These are phyloP conservation scores for Ptilorrhoa leucosticta DNA, from an alignment of 2,113 vertebrate genomes.

Conservation along the genomic window DNA sequence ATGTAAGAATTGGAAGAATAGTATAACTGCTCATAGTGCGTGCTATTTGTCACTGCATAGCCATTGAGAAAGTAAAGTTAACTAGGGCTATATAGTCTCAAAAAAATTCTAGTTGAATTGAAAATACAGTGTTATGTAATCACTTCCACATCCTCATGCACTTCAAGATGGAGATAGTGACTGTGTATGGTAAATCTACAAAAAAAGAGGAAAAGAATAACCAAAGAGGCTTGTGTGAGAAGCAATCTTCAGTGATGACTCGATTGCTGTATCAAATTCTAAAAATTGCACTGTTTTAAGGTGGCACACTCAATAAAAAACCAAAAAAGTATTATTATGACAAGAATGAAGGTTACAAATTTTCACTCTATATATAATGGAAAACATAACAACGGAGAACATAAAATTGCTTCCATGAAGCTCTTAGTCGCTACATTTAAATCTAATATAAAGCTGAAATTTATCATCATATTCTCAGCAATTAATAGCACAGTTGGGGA, in stretches of 20 bases:
- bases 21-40: not conserved
- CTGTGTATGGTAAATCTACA: not conserved
- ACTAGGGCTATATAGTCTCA: not conserved
- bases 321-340: not conserved
- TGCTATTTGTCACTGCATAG: not conserved
- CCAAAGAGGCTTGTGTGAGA: not conserved
- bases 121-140: not conserved
- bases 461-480: conserved; percentile 22
- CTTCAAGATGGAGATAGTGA: not conserved
- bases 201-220: not conserved
- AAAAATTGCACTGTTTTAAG: conserved; percentile 2
- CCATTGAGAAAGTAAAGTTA: not conserved
- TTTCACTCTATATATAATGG: conserved; percentile 6
- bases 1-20: not conserved
- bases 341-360: conserved; percentile 16
- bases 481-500: not conserved
- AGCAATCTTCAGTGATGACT: not conserved
- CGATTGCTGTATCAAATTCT: conserved; percentile 14
- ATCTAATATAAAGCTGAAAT: conserved; percentile 28
- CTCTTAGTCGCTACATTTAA: conserved; percentile 32
- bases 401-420: conserved; percentile 6
- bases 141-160: not conserved
- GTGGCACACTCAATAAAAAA: not conserved
- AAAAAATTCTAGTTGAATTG: not conserved
- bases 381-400: not conserved